Conservation (phyloP, 1,140 invertebrate species). For the Aculops lycopersici region DNA sequence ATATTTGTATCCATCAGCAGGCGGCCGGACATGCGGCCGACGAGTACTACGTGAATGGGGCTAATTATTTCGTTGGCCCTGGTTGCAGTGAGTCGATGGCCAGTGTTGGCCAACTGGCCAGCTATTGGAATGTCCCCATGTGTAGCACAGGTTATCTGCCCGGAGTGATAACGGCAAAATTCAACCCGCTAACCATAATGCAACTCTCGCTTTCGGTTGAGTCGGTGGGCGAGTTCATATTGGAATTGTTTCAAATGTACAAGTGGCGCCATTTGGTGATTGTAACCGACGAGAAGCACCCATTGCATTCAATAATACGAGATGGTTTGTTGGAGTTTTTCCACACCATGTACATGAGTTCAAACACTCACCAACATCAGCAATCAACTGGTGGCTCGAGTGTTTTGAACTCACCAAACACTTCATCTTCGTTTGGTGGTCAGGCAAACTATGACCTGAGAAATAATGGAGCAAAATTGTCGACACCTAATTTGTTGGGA, state of each 20-base stretch:
- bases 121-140: not conserved
- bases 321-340: not conserved
- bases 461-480: too few species aligned
- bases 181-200: not conserved
- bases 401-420: too few species aligned
- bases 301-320: not conserved
- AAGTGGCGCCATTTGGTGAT: constrained; percentile 3
- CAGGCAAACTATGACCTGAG: too few species aligned
- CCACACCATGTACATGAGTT: not conserved
- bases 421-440: too few species aligned
- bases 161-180: not conserved
- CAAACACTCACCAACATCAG: too few species aligned
- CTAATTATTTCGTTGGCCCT: not conserved
- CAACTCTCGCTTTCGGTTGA: not conserved
- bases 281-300: not conserved
- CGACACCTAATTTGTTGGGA: too few species aligned
- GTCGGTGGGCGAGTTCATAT: not conserved
- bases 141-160: not conserved
- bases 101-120: not conserved
- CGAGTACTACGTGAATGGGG: not conserved
- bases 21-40: not conserved
- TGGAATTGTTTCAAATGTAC: not conserved
- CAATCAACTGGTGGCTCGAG: too few species aligned
- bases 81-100: not conserved
- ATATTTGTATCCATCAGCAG: not conserved